Conservation (phyloP, 37 sponge, comb jelly and placozoan genomes). For the Haliclona indistincta region DNA sequence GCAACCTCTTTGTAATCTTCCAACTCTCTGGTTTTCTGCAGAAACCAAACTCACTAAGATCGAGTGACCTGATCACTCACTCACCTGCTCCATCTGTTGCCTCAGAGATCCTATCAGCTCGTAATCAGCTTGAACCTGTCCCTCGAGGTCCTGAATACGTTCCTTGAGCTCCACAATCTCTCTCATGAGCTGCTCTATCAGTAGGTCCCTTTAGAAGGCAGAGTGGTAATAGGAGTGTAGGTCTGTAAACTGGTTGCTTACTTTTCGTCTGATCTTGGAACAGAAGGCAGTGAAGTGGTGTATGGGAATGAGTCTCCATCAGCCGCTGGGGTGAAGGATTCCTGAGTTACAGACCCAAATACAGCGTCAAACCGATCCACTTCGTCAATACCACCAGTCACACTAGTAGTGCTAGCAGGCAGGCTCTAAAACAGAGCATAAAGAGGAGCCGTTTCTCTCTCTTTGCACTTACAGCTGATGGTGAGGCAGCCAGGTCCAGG, state of each 20-base stretch:
- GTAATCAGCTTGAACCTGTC: conserved; percentile 34
- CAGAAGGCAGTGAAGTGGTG: not conserved
- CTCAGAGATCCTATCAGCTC: conserved; percentile 41
- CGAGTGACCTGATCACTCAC: not conserved
- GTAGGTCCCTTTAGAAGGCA: conserved; percentile 44
- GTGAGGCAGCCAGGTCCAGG: no score
- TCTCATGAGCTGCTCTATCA: conserved; percentile 90
- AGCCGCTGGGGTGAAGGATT: not conserved
- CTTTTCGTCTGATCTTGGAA: not conserved
- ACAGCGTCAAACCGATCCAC: no score
- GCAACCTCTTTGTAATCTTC: conserved; percentile 87
- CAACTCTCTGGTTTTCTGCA: conserved; percentile 64
- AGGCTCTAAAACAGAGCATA: no score
- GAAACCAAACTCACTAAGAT: conserved; percentile 1
- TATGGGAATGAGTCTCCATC: not conserved
- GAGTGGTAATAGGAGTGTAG: not conserved
- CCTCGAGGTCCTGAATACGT: conserved; percentile 56
- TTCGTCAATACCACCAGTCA: no score
- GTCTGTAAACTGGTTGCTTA: not conserved
- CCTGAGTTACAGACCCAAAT: not conserved
- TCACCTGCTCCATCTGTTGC: conserved; percentile 35
- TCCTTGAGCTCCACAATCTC: conserved; percentile 88
- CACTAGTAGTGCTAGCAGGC: no score
- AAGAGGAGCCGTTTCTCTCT: no score
- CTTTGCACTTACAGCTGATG: no score